Evolutionary conservation across 2,888 invertebrate genomes (phyloP).

Genomic region (Rambutsinella grinnellia): DNA sequence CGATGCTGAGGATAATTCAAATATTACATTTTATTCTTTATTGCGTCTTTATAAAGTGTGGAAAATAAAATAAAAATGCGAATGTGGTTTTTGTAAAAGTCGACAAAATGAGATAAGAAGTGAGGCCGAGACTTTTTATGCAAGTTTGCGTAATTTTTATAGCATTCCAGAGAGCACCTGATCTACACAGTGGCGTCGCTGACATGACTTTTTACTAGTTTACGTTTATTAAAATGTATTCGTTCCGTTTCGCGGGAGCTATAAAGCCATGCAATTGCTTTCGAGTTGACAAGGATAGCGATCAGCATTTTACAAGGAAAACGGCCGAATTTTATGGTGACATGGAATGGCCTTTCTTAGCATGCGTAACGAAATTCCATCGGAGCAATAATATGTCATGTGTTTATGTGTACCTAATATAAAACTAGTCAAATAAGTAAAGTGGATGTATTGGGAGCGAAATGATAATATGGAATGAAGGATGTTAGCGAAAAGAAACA

Average conservation of each 20-base stretch:
- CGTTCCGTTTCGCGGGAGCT: no score
- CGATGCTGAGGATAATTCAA: no score
- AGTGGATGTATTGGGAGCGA: no score
- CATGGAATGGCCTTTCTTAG: not conserved
- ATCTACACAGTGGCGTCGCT: no score
- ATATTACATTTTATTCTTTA: no score
- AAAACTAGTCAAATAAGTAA: no score
- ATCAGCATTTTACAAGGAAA: not conserved
- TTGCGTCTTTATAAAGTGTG: no score
- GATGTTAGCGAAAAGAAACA: not conserved
- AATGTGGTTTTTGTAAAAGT: no score
- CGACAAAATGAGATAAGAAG: not conserved
- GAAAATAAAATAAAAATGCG: slow-evolving; percentile 5
- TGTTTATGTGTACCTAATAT: not conserved
- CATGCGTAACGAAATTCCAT: slow-evolving; percentile 2
- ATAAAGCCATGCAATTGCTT: not conserved
- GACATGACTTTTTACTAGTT: no score
- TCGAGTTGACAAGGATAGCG: not conserved
- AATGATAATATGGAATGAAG: no score
- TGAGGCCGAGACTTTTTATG: not conserved
- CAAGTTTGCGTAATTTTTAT: slow-evolving; percentile 15
- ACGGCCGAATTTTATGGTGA: not conserved
- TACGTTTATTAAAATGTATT: no score
- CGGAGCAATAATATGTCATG: not conserved
- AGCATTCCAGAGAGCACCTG: slow-evolving; percentile 26